A percentile compares a stretch with the other conserved stretches of the same genome.
These are phyloP conservation scores for Eonycteris spelaea DNA, from an alignment of 2,113 vertebrate species.

Conservation along the genomic window DNA sequence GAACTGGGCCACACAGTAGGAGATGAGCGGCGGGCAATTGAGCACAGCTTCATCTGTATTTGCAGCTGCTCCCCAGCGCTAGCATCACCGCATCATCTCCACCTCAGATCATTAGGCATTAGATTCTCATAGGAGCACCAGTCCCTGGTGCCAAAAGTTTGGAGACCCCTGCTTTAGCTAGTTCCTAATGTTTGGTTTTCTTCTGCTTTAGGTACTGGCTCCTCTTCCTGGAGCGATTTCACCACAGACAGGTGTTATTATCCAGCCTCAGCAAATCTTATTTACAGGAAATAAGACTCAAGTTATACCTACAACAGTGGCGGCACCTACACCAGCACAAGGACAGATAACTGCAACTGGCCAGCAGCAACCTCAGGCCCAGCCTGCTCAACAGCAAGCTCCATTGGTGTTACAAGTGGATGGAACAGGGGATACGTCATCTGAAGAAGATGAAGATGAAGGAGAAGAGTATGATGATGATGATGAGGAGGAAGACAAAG, in stretches of 20 bases:
- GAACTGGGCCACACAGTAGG: too few relatives aligned
- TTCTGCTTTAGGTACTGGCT: conserved; percentile 88
- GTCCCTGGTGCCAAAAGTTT: too few relatives aligned
- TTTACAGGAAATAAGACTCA: conserved; percentile 97
- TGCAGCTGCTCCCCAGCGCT: too few relatives aligned
- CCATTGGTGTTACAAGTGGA: conserved; percentile 97
- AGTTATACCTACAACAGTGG: conserved; percentile 91
- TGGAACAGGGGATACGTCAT: conserved; percentile 95
- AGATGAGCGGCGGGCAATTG: too few relatives aligned
- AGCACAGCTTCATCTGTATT: too few relatives aligned
- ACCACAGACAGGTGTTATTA: conserved; percentile 97
- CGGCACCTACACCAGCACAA: conserved; percentile 86
- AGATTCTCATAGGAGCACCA: too few relatives aligned
- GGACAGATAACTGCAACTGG: conserved; percentile 87
- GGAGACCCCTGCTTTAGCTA: not conserved
- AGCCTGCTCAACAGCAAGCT: conserved; percentile 89
- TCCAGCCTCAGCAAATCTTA: conserved; percentile 98
- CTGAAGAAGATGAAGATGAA: conserved; percentile 97
- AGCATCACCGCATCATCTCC: too few relatives aligned
- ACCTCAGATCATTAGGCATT: too few relatives aligned
- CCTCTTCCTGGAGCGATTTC: conserved; percentile 94
- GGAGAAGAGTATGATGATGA: conserved; percentile 96
- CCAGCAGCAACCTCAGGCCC: conserved; percentile 86
- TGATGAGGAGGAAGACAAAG: conserved; percentile 97
- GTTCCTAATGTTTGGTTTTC: not conserved